phyloP scores from a whole-genome alignment of 2,113 vertebrate genomes.

The Leucosticte australis region DNA sequence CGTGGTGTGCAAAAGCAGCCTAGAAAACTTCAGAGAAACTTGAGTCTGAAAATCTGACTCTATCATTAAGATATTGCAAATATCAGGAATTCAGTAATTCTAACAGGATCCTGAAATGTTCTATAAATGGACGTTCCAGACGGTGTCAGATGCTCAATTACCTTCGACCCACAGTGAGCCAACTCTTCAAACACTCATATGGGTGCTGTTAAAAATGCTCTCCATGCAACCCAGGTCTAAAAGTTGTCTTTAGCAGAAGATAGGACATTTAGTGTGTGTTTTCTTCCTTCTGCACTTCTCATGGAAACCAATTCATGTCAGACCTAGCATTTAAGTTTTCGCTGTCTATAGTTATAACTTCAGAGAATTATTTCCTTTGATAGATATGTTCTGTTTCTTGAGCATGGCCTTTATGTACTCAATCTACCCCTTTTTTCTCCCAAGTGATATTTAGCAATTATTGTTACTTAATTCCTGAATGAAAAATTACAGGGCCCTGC shows the following conservation, averaged over 20 bases:
- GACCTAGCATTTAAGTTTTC: neutral
- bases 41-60: neutral
- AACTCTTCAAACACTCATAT: neutral
- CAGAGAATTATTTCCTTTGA: neutral
- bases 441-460: conserved; percentile 17
- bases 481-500: conserved; percentile 20
- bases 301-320: neutral
- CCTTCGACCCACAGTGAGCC: neutral
- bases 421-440: neutral
- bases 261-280: neutral
- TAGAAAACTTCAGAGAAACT: neutral
- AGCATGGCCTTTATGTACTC: neutral
- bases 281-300: neutral
- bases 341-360: neutral
- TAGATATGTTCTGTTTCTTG: neutral
- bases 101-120: neutral
- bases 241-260: neutral
- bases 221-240: neutral
- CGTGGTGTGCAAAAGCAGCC: neutral
- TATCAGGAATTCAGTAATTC: neutral
- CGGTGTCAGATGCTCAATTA: neutral
- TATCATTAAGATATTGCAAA: neutral
- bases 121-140: neutral
- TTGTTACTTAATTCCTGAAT: conserved; percentile 44
- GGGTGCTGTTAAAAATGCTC: neutral